These are phyloP conservation scores for Trachops cirrhosus DNA, from an alignment of 2,797 vertebrate species.

Conservation along the genomic window DNA sequence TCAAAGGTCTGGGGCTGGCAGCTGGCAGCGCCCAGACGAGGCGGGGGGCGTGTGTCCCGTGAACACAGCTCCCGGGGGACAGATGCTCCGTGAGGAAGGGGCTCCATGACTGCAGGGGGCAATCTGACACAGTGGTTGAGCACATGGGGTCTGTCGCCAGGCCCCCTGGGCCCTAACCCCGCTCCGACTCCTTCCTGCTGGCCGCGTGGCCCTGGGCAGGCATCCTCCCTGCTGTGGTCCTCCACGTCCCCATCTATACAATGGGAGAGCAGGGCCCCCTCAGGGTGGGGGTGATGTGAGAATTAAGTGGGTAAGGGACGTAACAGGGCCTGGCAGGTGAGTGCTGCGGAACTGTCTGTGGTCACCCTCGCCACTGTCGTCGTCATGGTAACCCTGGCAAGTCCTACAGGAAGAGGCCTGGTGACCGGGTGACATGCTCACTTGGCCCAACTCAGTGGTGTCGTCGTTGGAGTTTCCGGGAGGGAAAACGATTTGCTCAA, in stretches of 20 bases:
- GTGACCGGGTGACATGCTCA: not conserved
- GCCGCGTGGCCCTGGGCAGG: not conserved
- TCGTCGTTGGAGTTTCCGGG: accelerated
- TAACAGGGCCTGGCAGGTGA: not conserved
- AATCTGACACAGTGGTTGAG: not conserved
- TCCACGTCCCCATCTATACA: not conserved
- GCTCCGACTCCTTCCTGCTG: not conserved
- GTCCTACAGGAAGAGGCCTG: not conserved
- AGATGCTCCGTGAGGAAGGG: not conserved
- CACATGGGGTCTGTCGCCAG: not conserved
- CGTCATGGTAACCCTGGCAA: not conserved
- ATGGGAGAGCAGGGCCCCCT: not conserved
- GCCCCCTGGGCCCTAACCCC: not conserved
- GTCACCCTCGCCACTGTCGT: not conserved
- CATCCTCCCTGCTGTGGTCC: not conserved
- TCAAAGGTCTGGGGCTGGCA: not conserved
- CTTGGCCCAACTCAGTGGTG: accelerated
- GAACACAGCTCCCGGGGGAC: not conserved
- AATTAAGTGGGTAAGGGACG: not conserved
- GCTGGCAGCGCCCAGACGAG: not conserved
- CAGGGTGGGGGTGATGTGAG: not conserved
- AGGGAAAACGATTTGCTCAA: not conserved
- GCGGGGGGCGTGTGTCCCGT: not conserved
- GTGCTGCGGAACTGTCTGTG: not conserved
- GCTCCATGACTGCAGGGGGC: accelerated